phyloP scores from a whole-genome alignment of 2,888 invertebrate genomes.

The Electrophaes corylata region DNA sequence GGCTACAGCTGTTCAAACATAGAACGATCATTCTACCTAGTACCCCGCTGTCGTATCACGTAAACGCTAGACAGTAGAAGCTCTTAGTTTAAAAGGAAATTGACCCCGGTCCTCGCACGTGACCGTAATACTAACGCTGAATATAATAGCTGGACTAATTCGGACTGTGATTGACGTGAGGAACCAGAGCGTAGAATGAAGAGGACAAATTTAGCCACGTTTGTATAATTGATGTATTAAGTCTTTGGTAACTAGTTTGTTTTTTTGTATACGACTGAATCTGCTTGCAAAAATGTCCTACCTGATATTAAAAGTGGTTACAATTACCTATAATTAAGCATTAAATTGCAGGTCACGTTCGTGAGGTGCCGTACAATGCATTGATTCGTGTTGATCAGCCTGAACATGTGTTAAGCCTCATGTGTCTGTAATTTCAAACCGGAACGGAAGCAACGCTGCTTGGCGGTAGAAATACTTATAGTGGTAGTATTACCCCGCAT shows the following conservation, averaged over 20 bases:
- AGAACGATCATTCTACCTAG: background rate
- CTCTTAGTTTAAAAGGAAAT: slow-evolving; percentile 59
- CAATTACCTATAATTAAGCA: too few species aligned
- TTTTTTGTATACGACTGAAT: background rate
- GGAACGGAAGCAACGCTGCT: too few species aligned
- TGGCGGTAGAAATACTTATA: too few species aligned
- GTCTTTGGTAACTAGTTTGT: background rate
- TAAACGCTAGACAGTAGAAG: slow-evolving; percentile 41
- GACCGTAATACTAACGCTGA: slow-evolving; percentile 52
- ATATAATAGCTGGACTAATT: slow-evolving; percentile 48
- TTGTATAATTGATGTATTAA: slow-evolving; percentile 5
- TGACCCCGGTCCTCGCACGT: slow-evolving; percentile 63
- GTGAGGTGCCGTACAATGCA: too few species aligned
- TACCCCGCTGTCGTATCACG: slow-evolving; percentile 20
- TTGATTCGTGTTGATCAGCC: too few species aligned
- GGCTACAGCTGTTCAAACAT: background rate
- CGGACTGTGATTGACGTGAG: slow-evolving; percentile 51
- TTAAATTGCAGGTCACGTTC: too few species aligned
- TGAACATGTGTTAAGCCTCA: too few species aligned
- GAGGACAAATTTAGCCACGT: slow-evolving; percentile 23
- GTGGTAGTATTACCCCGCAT: too few species aligned
- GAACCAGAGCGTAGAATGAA: slow-evolving; percentile 32
- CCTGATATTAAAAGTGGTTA: too few species aligned
- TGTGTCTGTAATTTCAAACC: too few species aligned
- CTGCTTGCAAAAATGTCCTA: too few species aligned